Evolutionary conservation across 2,888 invertebrate species (phyloP).

Genomic region (Apodemia zela): DNA sequence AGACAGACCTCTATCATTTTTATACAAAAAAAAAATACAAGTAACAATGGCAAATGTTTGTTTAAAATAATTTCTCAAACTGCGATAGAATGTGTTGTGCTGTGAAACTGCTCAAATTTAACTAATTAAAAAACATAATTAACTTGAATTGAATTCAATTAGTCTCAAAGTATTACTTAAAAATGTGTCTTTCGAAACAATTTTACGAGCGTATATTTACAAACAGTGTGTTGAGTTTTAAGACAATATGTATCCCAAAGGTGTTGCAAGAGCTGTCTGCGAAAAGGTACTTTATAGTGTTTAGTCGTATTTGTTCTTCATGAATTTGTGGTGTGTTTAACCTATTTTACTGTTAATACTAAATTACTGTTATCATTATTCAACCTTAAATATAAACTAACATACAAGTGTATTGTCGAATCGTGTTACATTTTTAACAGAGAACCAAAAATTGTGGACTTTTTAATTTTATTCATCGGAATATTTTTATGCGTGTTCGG

Average conservation of each 20-base stretch:
- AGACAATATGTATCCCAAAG: slow-evolving; percentile 29
- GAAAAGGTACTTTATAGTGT: slow-evolving; percentile 21
- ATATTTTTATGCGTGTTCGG: too few relatives aligned
- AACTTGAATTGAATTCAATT: slow-evolving; percentile 18
- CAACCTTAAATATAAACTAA: too few relatives aligned
- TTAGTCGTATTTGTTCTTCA: slow-evolving; percentile 21
- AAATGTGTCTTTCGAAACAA: slow-evolving; percentile 33
- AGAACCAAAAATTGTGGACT: neutral
- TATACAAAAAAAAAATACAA: too few relatives aligned
- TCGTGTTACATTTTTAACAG: neutral
- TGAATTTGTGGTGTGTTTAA: slow-evolving; percentile 3
- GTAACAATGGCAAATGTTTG: too few relatives aligned
- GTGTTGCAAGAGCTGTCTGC: slow-evolving; percentile 23
- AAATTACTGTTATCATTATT: too few relatives aligned
- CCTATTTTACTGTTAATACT: neutral
- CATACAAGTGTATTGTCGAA: too few relatives aligned
- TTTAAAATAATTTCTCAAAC: too few relatives aligned
- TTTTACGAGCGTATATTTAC: slow-evolving; percentile 24
- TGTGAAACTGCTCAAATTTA: neutral
- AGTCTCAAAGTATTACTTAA: neutral
- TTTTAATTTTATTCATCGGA: too few relatives aligned
- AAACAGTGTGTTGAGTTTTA: slow-evolving; percentile 25
- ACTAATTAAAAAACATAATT: slow-evolving; percentile 8
- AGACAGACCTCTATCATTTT: too few relatives aligned
- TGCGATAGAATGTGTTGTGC: too few relatives aligned